Conservation (phyloP, 2,113 vertebrate species). For the Oxygymnocypris stewartii region DNA sequence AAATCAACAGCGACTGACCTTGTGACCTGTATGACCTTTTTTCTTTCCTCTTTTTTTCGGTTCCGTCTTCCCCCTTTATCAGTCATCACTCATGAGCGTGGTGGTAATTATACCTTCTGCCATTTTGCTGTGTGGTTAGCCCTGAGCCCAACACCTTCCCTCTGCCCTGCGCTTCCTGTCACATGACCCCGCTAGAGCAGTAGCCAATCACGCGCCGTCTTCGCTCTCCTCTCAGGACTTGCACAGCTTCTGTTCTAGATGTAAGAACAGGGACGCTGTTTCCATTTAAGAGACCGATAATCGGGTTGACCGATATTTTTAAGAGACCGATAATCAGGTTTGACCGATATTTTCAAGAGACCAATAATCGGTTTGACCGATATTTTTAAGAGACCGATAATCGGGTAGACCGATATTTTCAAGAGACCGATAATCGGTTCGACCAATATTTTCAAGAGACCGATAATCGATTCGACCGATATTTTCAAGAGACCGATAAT, state of each 20-base stretch:
- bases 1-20: constrained; percentile 66
- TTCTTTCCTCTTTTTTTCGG: constrained; percentile 76
- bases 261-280: constrained; percentile 73
- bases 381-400: no score
- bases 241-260: constrained; percentile 61
- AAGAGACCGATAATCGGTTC: no score
- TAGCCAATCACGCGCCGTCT: constrained; percentile 50
- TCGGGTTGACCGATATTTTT: background rate
- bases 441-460: no score
- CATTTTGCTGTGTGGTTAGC: constrained; percentile 81
- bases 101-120: constrained; percentile 91
- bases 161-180: constrained; percentile 35
- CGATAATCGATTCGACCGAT: no score
- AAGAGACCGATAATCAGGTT: no score
- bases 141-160: constrained; percentile 66
- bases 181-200: constrained; percentile 49
- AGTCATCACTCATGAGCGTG: constrained; percentile 94
- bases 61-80: constrained; percentile 85
- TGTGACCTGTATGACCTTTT: constrained; percentile 76
- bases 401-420: no score
- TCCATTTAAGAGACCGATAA: background rate
- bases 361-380: no score
- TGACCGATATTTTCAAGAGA: no score
- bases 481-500: no score
- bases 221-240: background rate